phyloP scores from a whole-genome alignment of 2,888 invertebrate genomes.

The Tricholauxania praeusta region DNA sequence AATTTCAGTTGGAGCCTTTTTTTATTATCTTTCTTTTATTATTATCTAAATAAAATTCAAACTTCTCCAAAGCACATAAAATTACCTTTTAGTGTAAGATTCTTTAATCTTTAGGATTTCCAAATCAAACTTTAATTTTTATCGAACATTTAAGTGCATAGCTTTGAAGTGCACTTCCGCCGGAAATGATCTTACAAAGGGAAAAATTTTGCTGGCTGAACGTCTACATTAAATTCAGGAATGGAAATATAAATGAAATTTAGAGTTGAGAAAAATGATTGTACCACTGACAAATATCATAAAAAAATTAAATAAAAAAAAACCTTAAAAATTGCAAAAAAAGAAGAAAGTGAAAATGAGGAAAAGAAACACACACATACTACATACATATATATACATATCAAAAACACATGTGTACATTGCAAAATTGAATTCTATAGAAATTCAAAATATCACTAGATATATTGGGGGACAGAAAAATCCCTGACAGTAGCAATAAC shows the following conservation, averaged over 20 bases:
- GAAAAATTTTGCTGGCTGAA: neutral
- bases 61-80: no score
- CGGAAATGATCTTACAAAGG: conserved; percentile 6
- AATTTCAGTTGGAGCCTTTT: no score
- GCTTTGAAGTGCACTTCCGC: neutral
- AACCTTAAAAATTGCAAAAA: neutral
- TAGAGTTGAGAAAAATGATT: conserved; percentile 2
- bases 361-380: neutral
- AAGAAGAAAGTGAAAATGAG: neutral
- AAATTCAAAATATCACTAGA: conserved; percentile 10
- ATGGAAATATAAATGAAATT: conserved; percentile 20
- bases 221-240: neutral
- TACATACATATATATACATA: neutral
- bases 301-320: neutral
- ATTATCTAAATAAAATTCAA: no score
- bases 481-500: neutral
- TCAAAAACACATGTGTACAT: neutral
- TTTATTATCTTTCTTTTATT: no score
- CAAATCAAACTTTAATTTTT: no score
- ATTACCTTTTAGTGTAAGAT: no score
- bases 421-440: conserved; percentile 18
- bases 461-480: conserved; percentile 2
- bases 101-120: no score
- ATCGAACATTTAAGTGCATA: no score
- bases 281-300: conserved; percentile 3